Base-by-base conservation (phyloP, 1,140 invertebrate genomes). In the Neodiprion lecontei region DNA sequence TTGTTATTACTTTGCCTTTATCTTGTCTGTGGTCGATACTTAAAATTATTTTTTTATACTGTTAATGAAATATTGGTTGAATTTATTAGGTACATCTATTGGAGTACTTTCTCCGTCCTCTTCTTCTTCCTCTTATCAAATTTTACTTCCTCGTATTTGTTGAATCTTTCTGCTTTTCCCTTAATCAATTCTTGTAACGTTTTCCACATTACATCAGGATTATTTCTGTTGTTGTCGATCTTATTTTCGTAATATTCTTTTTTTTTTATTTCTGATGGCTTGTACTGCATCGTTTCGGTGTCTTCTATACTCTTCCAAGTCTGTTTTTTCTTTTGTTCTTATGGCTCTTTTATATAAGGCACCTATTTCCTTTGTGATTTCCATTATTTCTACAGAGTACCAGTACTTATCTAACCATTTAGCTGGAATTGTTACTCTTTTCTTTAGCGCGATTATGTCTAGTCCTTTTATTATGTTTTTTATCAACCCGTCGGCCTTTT, bases 351-450 rank as follows among this genome's bases (percentile, higher is more conserved):
- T 40, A 3, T 68, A 5, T 21, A 17, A 9, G 9, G 10, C 10
- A 17, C 17, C 67, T 68, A 9, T 5, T 68, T 68, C 17, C 10
- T 21, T 21, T 21, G 9, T 68, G 53, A 14, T 28, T 23, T 67
- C 61, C 11, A 7, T 50, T 23, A 67, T 47, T 14, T 69, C 67
- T 10, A 68, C 72, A 7, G 50, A 67, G n/a, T 23, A 72, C 72
- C 72, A 72, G 61, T 67, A 65, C 65, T 72, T 67, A 9, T 61
- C 72, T 23, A 48, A 49, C 72, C 72, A 72, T 67, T 65, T 61
- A n/a, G 50, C 67, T 23, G 72, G 72, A 67, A 66, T 67, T 47
- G 66, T 73, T 23, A 47, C 4, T 73, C 23, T 67, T 49, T 48
- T 73, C 48, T 47, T 67, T 23, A 66, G 66, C 49, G 72, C 72